Conservation (phyloP, 2,113 vertebrate species). For the Oncorhynchus tshawytscha region DNA sequence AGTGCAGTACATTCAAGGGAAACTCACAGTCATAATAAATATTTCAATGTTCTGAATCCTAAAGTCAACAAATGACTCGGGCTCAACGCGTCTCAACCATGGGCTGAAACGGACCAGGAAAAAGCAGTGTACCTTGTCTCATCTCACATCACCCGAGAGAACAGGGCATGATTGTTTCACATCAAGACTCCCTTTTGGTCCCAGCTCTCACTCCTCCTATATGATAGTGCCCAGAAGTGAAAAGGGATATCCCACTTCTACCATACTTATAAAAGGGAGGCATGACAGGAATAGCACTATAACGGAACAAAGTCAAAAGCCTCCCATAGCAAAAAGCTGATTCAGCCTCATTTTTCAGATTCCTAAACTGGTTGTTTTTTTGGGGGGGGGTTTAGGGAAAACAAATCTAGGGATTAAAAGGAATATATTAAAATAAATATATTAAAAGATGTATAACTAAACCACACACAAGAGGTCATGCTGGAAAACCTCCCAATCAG, state of each 20-base stretch:
- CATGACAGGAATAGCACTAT: slow-evolving; percentile 35
- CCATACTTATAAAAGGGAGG: slow-evolving; percentile 27
- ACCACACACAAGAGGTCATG: slow-evolving; percentile 51
- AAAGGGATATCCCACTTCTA: slow-evolving; percentile 32
- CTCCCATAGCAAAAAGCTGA: slow-evolving; percentile 29
- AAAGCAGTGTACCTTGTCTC: slow-evolving; percentile 49
- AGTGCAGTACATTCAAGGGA: slow-evolving; percentile 79
- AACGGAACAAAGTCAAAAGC: slow-evolving; percentile 37
- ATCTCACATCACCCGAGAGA: slow-evolving; percentile 57
- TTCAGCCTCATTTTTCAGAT: slow-evolving; percentile 6
- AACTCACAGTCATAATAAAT: slow-evolving; percentile 78
- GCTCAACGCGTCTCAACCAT: slow-evolving; percentile 54
- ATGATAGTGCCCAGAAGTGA: slow-evolving; percentile 41
- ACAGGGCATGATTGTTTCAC: slow-evolving; percentile 68
- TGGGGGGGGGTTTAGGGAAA: slow-evolving; percentile 39
- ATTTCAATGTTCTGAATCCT: slow-evolving; percentile 71
- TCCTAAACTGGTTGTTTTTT: slow-evolving; percentile 30
- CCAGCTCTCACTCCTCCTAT: slow-evolving; percentile 30
- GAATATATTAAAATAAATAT: slow-evolving; percentile 53
- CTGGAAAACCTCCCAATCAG: slow-evolving; percentile 51
- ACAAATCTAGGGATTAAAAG: slow-evolving; percentile 70
- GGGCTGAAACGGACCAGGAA: slow-evolving; percentile 54
- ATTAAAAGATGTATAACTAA: slow-evolving; percentile 57
- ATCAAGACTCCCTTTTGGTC: slow-evolving; percentile 37
- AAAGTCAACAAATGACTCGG: slow-evolving; percentile 61